Conservation (phyloP, 1,140 invertebrate genomes). For the Zaprionus tsacasi region DNA sequence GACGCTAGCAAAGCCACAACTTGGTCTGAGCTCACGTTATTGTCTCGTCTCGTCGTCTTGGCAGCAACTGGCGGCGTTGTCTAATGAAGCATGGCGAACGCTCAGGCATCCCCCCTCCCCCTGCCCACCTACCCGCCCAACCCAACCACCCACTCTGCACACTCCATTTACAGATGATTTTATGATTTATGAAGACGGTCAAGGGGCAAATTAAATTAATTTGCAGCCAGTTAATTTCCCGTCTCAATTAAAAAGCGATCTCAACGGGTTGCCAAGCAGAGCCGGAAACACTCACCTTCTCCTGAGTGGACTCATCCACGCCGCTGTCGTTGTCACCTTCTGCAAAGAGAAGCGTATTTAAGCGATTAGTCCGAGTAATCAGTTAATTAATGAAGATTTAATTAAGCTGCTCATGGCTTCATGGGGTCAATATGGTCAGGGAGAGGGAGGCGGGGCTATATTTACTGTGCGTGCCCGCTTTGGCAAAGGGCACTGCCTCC, state of each 20-base stretch:
- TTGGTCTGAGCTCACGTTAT: slow-evolving; percentile 68
- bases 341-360: slow-evolving; percentile 77
- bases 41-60: slow-evolving; percentile 22
- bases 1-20: slow-evolving; percentile 67
- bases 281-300: slow-evolving; percentile 87
- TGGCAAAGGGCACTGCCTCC: slow-evolving; percentile 11
- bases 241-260: slow-evolving; percentile 70
- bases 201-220: slow-evolving; percentile 74
- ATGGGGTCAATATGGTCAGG: neutral
- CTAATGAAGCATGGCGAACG: slow-evolving; percentile 67
- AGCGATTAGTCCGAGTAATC: slow-evolving; percentile 2
- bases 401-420: neutral
- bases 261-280: slow-evolving; percentile 19
- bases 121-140: neutral
- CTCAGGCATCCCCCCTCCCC: neutral
- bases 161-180: slow-evolving; percentile 78
- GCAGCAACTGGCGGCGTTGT: slow-evolving; percentile 38
- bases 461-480: slow-evolving; percentile 49
- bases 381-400: slow-evolving; percentile 19
- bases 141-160: slow-evolving; percentile 20
- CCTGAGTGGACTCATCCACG: slow-evolving; percentile 90
- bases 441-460: neutral
- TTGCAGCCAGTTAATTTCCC: slow-evolving; percentile 76
- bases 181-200: slow-evolving; percentile 76
- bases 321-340: slow-evolving; percentile 92